Percentiles rank a stretch among this genome's conserved stretches.
Conservation (phyloP, 64 coral and sea anemone genomes). For the Porites australiensis region DNA sequence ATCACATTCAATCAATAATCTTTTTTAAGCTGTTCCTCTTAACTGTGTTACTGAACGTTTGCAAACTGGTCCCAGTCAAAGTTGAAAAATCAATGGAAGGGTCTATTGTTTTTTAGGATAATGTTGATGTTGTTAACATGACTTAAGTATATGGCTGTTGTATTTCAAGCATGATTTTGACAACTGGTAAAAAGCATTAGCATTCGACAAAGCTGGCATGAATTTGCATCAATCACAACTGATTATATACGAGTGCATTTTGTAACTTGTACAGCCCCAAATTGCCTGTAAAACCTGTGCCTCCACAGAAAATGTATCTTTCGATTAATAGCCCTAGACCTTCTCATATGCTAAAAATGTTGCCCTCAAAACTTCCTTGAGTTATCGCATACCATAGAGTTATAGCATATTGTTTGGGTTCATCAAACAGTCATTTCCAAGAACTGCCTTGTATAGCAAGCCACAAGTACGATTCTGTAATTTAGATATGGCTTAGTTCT, state of each 20-base stretch:
- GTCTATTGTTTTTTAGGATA: conserved; percentile 14
- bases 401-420: too few relatives aligned
- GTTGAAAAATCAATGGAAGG: conserved; percentile 8
- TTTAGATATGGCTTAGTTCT: too few relatives aligned
- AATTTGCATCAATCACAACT: conserved; percentile 8
- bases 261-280: conserved; percentile 5
- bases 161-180: background rate
- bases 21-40: conserved; percentile 1
- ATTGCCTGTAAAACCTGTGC: too few relatives aligned
- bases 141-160: background rate
- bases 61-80: conserved; percentile 8
- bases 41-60: background rate
- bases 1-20: too few relatives aligned
- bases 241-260: conserved; percentile 10
- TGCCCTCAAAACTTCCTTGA: too few relatives aligned
- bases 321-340: too few relatives aligned
- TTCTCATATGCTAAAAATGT: too few relatives aligned
- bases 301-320: too few relatives aligned
- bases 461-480: too few relatives aligned
- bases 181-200: background rate
- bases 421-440: too few relatives aligned
- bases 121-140: background rate
- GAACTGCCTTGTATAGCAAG: too few relatives aligned
- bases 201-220: background rate
- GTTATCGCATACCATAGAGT: too few relatives aligned